phyloP scores from a whole-genome alignment of 2,888 invertebrate genomes.

The Heliothis peltigera region DNA sequence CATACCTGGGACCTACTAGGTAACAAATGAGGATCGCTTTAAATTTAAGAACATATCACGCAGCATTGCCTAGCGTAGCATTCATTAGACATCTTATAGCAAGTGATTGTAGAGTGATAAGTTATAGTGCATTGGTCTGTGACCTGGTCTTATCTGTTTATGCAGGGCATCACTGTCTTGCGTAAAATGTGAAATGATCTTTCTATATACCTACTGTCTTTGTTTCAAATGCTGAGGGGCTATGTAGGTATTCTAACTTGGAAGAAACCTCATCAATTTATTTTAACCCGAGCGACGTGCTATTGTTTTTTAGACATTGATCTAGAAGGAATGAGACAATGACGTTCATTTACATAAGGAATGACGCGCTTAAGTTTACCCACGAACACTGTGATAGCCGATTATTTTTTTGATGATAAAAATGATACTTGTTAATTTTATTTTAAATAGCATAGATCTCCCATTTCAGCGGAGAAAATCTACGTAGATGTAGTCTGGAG shows the following conservation, averaged over 20 bases:
- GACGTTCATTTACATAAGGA: neutral
- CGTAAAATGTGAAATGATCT: slow-evolving; percentile 5
- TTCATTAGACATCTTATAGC: slow-evolving; percentile 13
- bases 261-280: neutral
- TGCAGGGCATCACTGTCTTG: slow-evolving; percentile 27
- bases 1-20: neutral
- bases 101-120: slow-evolving; percentile 24
- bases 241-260: too few species aligned
- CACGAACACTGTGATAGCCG: neutral
- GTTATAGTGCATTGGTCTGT: slow-evolving; percentile 40
- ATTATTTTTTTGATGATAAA: neutral
- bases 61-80: slow-evolving; percentile 7
- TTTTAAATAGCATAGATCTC: neutral
- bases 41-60: neutral
- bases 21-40: neutral
- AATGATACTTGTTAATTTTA: neutral
- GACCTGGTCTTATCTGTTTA: slow-evolving; percentile 38
- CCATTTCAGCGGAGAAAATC: neutral
- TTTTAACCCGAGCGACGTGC: neutral
- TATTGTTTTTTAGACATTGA: neutral
- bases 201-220: neutral
- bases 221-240: neutral
- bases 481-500: neutral
- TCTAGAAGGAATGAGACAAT: neutral
- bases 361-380: neutral